These are phyloP conservation scores for Hylaeus volcanicus DNA, from an alignment of 1,140 invertebrate genomes.

Conservation along the genomic window DNA sequence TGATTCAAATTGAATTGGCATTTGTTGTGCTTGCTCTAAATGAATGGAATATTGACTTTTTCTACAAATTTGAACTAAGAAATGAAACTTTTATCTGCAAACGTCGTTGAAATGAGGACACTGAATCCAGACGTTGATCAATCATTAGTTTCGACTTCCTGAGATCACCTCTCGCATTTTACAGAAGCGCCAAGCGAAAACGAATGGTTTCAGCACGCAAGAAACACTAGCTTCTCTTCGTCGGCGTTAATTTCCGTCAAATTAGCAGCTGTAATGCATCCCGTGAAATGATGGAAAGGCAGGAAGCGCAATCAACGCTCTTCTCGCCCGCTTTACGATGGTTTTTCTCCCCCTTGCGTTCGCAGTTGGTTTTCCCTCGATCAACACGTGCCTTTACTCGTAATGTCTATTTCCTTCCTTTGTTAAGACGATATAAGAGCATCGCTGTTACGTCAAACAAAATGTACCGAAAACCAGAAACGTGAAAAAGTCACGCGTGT, in stretches of 20 bases:
- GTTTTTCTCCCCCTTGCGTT: background rate
- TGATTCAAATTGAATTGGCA: no score
- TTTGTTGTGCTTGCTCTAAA: no score
- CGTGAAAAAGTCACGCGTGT: no score
- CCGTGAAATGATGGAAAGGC: conserved; percentile 3
- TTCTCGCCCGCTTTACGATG: background rate
- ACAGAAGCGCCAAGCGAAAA: background rate
- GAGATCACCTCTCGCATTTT: background rate
- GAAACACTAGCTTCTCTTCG: background rate
- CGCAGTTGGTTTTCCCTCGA: background rate
- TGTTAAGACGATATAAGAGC: background rate
- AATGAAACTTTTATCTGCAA: background rate
- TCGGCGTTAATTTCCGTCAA: conserved; percentile 8
- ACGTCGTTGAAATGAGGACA: background rate
- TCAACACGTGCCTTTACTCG: background rate
- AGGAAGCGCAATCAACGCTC: conserved; percentile 7
- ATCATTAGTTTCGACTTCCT: background rate
- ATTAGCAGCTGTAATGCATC: conserved; percentile 1
- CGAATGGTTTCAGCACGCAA: background rate
- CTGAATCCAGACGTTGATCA: background rate
- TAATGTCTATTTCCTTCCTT: background rate
- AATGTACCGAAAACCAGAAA: background rate
- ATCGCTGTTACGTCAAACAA: background rate
- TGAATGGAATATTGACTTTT: no score
- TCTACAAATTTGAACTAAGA: no score